A percentile compares a stretch with the other conserved stretches of the same genome.
phyloP scores from a whole-genome alignment of 2,113 vertebrate species.

The Procavia capensis region DNA sequence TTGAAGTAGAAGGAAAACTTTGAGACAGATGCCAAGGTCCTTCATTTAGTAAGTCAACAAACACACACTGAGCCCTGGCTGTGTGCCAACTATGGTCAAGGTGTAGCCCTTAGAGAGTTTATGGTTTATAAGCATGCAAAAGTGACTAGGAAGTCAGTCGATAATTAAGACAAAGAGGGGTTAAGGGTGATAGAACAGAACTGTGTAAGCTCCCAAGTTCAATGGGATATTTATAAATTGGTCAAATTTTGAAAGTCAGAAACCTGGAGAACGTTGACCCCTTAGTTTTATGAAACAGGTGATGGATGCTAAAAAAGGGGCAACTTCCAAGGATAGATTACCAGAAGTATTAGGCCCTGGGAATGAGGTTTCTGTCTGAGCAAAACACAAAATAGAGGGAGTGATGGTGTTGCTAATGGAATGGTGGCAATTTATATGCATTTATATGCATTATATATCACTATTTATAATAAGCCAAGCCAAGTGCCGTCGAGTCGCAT shows the following conservation, averaged over 20 bases:
- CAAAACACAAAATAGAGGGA: neutral
- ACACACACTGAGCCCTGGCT: neutral
- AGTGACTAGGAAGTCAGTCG: neutral
- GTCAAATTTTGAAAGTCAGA: neutral
- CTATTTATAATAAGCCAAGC: too few relatives aligned
- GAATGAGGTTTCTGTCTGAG: slow-evolving; percentile 3
- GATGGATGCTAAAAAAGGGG: slow-evolving; percentile 14
- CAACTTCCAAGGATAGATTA: neutral
- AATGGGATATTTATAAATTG: neutral
- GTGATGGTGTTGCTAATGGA: neutral
- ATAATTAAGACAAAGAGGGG: neutral
- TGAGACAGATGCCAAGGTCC: neutral
- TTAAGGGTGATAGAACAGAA: neutral
- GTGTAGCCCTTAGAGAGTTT: neutral
- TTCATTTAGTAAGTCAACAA: slow-evolving; percentile 27
- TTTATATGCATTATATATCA: too few relatives aligned
- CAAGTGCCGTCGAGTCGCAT: too few relatives aligned
- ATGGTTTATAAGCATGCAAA: neutral
- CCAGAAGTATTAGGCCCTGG: neutral
- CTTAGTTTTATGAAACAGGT: slow-evolving; percentile 27
- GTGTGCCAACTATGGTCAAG: neutral
- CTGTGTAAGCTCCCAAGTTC: neutral
- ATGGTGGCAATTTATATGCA: neutral
- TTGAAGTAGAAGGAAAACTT: slow-evolving; percentile 22
- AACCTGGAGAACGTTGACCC: neutral